Evolutionary conservation across 2,888 invertebrate genomes (phyloP).

Genomic region (Tipula vernalis): DNA sequence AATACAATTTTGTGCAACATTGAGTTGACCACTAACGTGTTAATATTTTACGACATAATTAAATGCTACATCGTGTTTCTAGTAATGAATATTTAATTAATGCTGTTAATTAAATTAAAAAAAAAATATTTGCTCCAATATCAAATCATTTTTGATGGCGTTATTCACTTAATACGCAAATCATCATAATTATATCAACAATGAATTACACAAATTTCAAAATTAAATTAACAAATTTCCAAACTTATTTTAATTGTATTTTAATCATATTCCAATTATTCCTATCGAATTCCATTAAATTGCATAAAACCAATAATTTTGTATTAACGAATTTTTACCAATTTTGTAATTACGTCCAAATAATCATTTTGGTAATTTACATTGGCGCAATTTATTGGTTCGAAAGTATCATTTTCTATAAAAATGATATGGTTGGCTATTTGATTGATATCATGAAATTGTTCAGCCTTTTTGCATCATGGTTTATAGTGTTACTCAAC

Average conservation of each 20-base stretch:
- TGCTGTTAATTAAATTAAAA: not conserved
- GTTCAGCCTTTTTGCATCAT: not conserved
- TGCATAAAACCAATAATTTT: not conserved
- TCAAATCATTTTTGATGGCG: not conserved
- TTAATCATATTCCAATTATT: not conserved
- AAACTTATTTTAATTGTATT: not conserved
- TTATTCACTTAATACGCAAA: not conserved
- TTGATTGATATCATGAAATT: not conserved
- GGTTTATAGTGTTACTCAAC: not conserved
- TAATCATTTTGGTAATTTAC: not conserved
- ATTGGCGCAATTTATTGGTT: not conserved
- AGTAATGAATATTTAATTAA: not conserved
- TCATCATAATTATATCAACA: not conserved
- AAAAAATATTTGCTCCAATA: not conserved
- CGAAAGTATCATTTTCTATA: not conserved
- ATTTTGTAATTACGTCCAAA: not conserved
- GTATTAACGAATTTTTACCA: not conserved
- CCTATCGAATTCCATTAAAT: not conserved
- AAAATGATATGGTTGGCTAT: not conserved
- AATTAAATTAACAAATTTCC: not conserved
- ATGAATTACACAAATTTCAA: not conserved
- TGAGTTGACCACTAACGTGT: no score
- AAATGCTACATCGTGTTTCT: not conserved
- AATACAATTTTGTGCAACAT: no score
- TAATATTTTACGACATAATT: not conserved